phyloP scores from a whole-genome alignment of 2,888 invertebrate species.

The Drosophila infuscata region DNA sequence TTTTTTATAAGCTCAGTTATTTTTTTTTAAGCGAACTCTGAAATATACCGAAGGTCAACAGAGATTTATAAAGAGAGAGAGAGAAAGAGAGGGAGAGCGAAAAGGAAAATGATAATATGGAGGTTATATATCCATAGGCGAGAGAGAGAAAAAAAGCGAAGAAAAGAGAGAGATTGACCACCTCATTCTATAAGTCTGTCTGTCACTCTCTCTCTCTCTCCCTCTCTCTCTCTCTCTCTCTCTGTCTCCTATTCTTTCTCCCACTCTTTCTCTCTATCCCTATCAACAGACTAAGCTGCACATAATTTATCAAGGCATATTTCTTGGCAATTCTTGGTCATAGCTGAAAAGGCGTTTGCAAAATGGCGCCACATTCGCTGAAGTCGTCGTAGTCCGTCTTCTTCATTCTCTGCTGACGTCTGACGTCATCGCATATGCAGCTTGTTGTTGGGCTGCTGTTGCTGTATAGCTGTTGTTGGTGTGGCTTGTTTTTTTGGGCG shows the following conservation, averaged over 20 bases:
- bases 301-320: constrained; percentile 1
- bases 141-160: neutral
- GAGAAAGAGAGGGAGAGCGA: neutral
- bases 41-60: neutral
- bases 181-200: neutral
- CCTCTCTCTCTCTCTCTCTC: neutral
- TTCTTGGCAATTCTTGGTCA: constrained; percentile 3
- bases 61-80: accelerated
- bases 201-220: neutral
- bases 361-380: neutral
- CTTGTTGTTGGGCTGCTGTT: constrained; percentile 2
- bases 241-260: neutral
- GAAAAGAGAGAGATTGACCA: neutral
- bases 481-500: neutral
- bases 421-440: constrained; percentile 4
- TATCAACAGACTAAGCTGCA: neutral
- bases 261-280: neutral
- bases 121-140: neutral
- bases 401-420: neutral
- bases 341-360: constrained; percentile 4
- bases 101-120: too few relatives aligned
- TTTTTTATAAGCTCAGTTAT: too few relatives aligned
- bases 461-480: neutral
- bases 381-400: neutral
- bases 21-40: neutral